Evolutionary conservation across 2,113 vertebrate genomes (phyloP).

Genomic region (Brachypteracias leptosomus): DNA sequence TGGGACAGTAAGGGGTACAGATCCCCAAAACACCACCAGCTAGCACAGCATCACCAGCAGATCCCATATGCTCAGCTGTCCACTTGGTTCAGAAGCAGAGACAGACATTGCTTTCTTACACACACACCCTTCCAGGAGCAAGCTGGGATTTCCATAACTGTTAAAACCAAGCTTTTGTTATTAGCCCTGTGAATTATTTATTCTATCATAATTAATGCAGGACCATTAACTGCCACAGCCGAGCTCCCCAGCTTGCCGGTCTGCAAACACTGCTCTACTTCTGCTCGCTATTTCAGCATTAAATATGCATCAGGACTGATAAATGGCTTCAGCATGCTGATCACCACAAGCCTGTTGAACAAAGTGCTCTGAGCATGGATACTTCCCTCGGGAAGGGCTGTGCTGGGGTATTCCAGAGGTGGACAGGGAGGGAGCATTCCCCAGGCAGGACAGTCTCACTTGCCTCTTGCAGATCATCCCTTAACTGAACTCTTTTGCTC

Average conservation of each 20-base stretch:
- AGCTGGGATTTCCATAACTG: neutral
- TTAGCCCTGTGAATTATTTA: slow-evolving; percentile 45
- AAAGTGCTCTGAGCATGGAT: neutral
- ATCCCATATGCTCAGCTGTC: neutral
- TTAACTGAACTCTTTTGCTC: neutral
- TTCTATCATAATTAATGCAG: slow-evolving; percentile 28
- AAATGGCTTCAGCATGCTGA: neutral
- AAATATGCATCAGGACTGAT: slow-evolving; percentile 16
- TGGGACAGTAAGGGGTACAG: neutral
- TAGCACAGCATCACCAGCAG: neutral
- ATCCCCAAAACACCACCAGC: neutral
- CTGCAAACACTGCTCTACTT: neutral
- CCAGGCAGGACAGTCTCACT: neutral
- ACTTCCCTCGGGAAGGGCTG: neutral
- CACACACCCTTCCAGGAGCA: neutral
- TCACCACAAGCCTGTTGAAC: neutral
- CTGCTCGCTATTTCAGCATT: neutral
- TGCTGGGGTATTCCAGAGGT: neutral
- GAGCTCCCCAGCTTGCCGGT: neutral
- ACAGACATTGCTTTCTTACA: neutral
- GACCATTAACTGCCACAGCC: neutral
- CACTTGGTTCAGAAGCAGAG: neutral
- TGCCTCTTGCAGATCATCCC: neutral
- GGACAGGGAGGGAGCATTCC: neutral
- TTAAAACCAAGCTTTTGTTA: slow-evolving; percentile 38